A percentile compares a stretch with the other conserved stretches of the same genome.
phyloP scores from a whole-genome alignment of 2,888 invertebrate genomes.

The Boloria euphrosyne region DNA sequence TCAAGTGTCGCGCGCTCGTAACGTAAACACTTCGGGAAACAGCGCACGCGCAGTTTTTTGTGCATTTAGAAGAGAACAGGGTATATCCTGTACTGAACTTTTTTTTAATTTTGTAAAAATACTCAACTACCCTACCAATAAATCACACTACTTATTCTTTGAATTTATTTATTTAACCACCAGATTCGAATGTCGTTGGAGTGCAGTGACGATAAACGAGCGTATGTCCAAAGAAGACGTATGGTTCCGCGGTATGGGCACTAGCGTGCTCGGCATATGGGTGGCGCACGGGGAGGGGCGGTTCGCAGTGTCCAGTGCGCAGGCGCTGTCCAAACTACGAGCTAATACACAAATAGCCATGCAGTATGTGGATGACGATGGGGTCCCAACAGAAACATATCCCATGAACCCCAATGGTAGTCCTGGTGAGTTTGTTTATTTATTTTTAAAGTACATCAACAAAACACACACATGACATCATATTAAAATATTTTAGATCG shows the following conservation, averaged over 20 bases:
- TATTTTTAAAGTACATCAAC: too few species aligned
- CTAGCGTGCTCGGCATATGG: conserved; percentile 96
- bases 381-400: conserved; percentile 89
- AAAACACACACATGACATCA: too few species aligned
- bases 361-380: conserved; percentile 92
- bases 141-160: too few species aligned
- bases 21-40: too few species aligned
- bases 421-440: conserved; percentile 77
- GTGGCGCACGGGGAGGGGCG: conserved; percentile 97
- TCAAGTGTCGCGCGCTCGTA: too few species aligned
- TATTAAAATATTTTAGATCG: too few species aligned
- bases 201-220: conserved; percentile 87
- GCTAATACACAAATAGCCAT: conserved; percentile 87
- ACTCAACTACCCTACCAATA: too few species aligned
- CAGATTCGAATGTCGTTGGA: conserved; percentile 88
- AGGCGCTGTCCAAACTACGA: conserved; percentile 74
- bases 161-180: too few species aligned
- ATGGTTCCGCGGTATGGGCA: conserved; percentile 95
- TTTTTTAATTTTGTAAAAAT: too few species aligned
- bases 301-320: conserved; percentile 82
- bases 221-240: conserved; percentile 84
- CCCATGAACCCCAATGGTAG: conserved; percentile 98
- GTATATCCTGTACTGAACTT: too few species aligned
- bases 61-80: too few species aligned
- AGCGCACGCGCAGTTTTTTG: too few species aligned